A percentile compares a stretch with the other conserved stretches of the same genome.
These are phyloP conservation scores for Synanthedon formicaeformis DNA, from an alignment of 2,888 invertebrate species.

Conservation along the genomic window DNA sequence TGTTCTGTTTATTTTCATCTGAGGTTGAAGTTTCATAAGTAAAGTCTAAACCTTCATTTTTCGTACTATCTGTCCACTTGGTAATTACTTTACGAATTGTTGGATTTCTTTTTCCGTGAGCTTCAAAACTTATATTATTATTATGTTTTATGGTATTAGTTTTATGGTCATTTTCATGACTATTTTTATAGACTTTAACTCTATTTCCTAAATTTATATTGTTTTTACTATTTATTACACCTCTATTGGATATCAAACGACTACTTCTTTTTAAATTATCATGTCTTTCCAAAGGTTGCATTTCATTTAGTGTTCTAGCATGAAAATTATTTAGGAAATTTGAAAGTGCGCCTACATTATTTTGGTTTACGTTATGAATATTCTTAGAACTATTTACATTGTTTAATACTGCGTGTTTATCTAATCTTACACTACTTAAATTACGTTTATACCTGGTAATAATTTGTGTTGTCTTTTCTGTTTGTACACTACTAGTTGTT, in stretches of 20 bases:
- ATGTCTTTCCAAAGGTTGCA: neutral
- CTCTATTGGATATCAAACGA: slow-evolving; percentile 3
- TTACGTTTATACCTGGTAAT: slow-evolving; percentile 54
- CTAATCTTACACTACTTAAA: slow-evolving; percentile 6
- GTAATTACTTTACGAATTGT: slow-evolving; percentile 57
- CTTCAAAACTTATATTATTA: slow-evolving; percentile 1
- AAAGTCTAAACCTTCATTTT: slow-evolving; percentile 52
- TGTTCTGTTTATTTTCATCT: slow-evolving; percentile 12
- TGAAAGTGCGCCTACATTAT: slow-evolving; percentile 1
- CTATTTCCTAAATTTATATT: neutral
- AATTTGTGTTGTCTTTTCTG: slow-evolving; percentile 36
- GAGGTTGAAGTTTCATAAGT: slow-evolving; percentile 38
- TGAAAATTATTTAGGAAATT: neutral
- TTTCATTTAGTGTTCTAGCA: neutral
- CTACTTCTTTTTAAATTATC: slow-evolving; percentile 4
- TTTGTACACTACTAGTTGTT: slow-evolving; percentile 19
- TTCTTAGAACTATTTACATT: slow-evolving; percentile 13
- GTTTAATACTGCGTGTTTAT: slow-evolving; percentile 27
- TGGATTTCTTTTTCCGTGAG: slow-evolving; percentile 26
- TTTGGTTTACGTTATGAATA: slow-evolving; percentile 1
- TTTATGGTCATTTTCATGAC: slow-evolving; percentile 1
- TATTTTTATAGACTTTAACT: neutral
- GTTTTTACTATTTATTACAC: neutral
- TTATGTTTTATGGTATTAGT: slow-evolving; percentile 2
- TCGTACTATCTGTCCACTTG: slow-evolving; percentile 65